A percentile compares a stretch with the other conserved stretches of the same genome.
phyloP scores from a whole-genome alignment of 2,113 vertebrate species.

The Sylvilagus bachmani region DNA sequence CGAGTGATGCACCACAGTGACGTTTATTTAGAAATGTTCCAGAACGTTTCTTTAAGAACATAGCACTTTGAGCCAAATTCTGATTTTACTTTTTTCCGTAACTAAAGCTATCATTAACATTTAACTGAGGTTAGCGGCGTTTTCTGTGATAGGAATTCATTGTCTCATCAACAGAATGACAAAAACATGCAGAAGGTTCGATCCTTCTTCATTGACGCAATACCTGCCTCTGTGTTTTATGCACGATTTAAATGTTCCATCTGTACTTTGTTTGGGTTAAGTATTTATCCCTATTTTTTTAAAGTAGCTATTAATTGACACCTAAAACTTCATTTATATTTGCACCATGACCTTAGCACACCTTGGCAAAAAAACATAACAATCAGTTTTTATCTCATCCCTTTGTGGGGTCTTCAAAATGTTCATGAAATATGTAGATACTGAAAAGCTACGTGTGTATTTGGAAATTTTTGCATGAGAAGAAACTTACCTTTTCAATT shows the following conservation, averaged over 20 bases:
- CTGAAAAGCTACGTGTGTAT: too few species aligned
- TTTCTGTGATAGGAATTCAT: background rate
- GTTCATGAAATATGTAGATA: too few species aligned
- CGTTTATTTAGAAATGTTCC: conserved; percentile 8
- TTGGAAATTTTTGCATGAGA: too few species aligned
- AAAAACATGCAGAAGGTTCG: background rate
- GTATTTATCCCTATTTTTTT: background rate
- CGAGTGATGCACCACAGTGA: background rate
- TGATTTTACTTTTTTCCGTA: background rate
- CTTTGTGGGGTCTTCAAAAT: too few species aligned
- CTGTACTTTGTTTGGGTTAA: background rate
- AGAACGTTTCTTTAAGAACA: background rate
- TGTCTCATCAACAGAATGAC: background rate
- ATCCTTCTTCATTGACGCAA: background rate
- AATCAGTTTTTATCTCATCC: background rate
- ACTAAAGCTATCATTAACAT: conserved; percentile 27
- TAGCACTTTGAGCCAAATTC: background rate
- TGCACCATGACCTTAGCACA: background rate
- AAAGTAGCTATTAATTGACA: background rate
- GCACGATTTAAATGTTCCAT: background rate
- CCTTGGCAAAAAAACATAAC: background rate
- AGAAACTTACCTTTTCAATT: too few species aligned
- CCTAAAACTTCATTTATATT: conserved; percentile 15
- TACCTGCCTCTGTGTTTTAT: background rate
- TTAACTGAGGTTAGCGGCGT: background rate